These are phyloP conservation scores for Apantesis nais DNA, from an alignment of 2,888 invertebrate genomes.

Conservation along the genomic window DNA sequence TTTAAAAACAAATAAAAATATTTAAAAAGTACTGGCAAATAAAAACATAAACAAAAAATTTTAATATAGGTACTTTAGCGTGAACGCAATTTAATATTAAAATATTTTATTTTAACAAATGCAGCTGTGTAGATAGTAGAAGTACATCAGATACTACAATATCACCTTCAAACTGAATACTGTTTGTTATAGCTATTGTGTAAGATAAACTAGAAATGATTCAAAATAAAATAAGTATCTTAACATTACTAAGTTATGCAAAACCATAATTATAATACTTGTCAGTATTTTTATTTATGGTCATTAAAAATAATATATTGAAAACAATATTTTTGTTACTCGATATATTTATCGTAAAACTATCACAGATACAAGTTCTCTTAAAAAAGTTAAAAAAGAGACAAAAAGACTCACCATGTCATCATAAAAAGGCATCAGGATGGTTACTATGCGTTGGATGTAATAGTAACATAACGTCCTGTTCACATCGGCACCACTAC, in stretches of 20 bases:
- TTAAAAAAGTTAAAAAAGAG: constrained; percentile 1
- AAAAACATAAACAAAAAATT: background rate
- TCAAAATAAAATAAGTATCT: background rate
- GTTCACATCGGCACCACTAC: constrained; percentile 67
- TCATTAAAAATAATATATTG: background rate
- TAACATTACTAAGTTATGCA: too few species aligned
- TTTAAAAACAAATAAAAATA: background rate
- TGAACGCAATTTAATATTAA: background rate
- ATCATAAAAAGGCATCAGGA: constrained; percentile 82
- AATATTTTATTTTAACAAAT: background rate
- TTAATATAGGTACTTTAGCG: background rate
- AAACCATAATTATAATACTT: too few species aligned
- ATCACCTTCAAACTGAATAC: background rate
- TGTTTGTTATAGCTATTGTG: background rate
- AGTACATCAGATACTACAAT: background rate
- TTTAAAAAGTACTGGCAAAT: background rate
- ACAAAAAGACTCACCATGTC: constrained; percentile 69
- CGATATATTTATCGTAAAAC: background rate
- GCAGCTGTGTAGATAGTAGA: background rate
- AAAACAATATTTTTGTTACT: background rate
- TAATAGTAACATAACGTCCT: constrained; percentile 78
- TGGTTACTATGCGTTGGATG: constrained; percentile 66
- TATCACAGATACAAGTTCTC: too few species aligned
- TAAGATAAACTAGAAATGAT: too few species aligned
- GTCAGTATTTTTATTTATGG: too few species aligned